Base-by-base conservation (phyloP, 2,113 vertebrate species). In the Petaurus breviceps region DNA sequence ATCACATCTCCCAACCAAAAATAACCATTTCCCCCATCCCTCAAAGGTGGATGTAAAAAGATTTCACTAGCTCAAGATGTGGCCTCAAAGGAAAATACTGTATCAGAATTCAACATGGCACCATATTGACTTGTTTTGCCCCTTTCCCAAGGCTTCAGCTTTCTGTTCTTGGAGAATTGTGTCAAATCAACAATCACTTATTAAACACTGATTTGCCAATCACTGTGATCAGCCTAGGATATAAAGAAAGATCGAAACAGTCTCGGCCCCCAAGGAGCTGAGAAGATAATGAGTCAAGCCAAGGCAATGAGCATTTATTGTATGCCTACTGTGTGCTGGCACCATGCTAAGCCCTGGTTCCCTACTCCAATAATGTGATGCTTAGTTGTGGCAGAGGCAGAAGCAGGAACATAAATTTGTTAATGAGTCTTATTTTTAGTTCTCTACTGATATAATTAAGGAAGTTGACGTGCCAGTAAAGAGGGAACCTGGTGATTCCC, bases 401-500 rank as follows among this genome's bases (percentile, higher is more conserved):
- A 22, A 91, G 61, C 51, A 47, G 49, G 46, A 89, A 25, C 4
- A 1, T 51, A 91, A 31, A 49, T 94, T 28, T 93, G 46, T 84
- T 47, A 26, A 90, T 90, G 55, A 0, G 92, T 50, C 96, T 97
- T 0, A 0, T 37, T 9, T 95, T 93, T 31, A 92, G 92, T 94
- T 96, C 97, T 97, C 84, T 0, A 0, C 94, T 51, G 94, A 95
- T 55, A 90, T 53, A 19, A 19, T 94, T 95, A 97, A 97, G 90
- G 93, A 95, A 95, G 89, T 47, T 50, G 31, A n/a, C 10, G 93
- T 90, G 94, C 95, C 97, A 94, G 51, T 9, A 90, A 51, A 1
- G 51, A 97, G 96, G 94, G 90, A 37, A 37, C 96, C 95, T 94
- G 96, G 95, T 97, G 94, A 92, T 95, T 95, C 96, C 92, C 97